phyloP scores from a whole-genome alignment of 2,797 vertebrate species.

The Pseudochaenichthys georgianus region DNA sequence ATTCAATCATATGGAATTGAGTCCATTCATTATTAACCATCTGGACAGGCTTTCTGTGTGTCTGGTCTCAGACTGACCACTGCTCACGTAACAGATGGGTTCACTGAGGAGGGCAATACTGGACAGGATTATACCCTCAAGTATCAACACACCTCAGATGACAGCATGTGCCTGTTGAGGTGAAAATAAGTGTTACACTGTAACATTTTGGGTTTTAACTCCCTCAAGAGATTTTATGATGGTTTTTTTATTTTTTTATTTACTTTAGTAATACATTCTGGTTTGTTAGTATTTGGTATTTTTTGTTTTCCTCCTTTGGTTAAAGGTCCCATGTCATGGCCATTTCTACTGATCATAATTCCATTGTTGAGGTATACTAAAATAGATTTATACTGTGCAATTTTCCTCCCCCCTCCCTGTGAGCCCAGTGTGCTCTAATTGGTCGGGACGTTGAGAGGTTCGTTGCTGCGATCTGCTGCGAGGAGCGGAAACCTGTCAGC shows the following conservation, averaged over 20 bases:
- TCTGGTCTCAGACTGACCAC: conserved; percentile 42
- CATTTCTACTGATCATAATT: no score
- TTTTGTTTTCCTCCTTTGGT: no score
- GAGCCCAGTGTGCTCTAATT: no score
- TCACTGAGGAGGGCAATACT: conserved; percentile 14
- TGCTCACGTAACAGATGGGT: conserved; percentile 57
- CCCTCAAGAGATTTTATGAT: no score
- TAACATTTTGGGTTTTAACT: neutral
- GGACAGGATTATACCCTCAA: conserved; percentile 10
- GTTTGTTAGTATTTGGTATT: neutral
- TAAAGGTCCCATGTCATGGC: no score
- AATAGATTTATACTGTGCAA: no score
- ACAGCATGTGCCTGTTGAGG: conserved; percentile 9
- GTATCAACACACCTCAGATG: conserved; percentile 18
- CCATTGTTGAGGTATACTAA: no score
- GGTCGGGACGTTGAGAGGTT: no score
- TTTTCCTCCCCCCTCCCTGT: no score
- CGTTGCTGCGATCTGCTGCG: no score
- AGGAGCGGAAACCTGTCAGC: no score
- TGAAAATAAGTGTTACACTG: conserved; percentile 31
- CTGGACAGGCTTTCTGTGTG: conserved; percentile 39
- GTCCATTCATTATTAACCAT: conserved; percentile 61
- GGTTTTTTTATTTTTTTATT: no score
- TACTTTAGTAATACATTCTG: neutral
- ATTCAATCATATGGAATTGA: conserved; percentile 58